Percentiles rank a stretch among this genome's conserved stretches.
These are phyloP conservation scores for Polydrusus tereticollis DNA, from an alignment of 2,888 invertebrate genomes.

Conservation along the genomic window DNA sequence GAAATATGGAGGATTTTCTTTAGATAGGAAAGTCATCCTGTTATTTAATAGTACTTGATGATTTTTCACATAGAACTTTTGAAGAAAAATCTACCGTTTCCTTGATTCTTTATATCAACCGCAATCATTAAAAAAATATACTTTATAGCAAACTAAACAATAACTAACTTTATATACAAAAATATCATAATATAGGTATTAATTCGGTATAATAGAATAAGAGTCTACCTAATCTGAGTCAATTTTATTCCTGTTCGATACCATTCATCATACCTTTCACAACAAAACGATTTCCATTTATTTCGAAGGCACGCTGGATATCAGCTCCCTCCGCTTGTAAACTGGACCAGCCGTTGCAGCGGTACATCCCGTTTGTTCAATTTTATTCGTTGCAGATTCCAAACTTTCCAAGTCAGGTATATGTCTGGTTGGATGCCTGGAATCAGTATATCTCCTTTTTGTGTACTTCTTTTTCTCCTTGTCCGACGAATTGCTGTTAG, in stretches of 20 bases:
- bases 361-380: constrained; percentile 15
- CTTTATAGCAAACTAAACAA: constrained; percentile 8
- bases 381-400: constrained; percentile 54
- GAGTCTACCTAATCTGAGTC: background rate
- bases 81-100: no score
- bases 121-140: constrained; percentile 18
- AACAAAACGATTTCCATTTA: constrained; percentile 42
- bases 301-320: constrained; percentile 78
- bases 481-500: constrained; percentile 52
- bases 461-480: constrained; percentile 73
- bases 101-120: background rate
- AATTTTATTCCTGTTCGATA: background rate
- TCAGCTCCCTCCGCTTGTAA: constrained; percentile 85
- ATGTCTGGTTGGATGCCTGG: constrained; percentile 72
- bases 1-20: no score
- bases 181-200: background rate
- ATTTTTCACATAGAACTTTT: no score
- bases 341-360: constrained; percentile 67
- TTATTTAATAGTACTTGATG: no score
- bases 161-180: constrained; percentile 23
- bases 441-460: constrained; percentile 73
- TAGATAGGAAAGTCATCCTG: no score
- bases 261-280: no score
- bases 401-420: constrained; percentile 71
- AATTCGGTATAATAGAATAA: background rate